A percentile compares a stretch with the other conserved stretches of the same genome.
phyloP scores from a whole-genome alignment of 1,140 invertebrate genomes.

The Episyrphus balteatus region DNA sequence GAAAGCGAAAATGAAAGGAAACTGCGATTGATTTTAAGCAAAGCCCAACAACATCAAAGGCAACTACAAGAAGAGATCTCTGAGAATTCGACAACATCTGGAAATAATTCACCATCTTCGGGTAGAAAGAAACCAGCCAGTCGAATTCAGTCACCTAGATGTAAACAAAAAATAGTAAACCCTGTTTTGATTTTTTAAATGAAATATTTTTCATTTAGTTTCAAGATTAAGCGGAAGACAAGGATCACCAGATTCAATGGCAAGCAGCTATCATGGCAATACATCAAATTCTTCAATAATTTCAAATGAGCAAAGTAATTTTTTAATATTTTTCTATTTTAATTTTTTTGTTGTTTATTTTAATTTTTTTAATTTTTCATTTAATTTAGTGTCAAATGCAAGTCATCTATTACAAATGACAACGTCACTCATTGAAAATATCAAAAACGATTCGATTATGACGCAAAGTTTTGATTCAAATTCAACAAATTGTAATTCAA shows the following conservation, averaged over 20 bases:
- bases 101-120: conserved; percentile 32
- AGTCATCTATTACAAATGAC: conserved; percentile 46
- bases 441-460: conserved; percentile 44
- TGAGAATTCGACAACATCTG: conserved; percentile 30
- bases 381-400: conserved; percentile 15
- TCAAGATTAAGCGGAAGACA: conserved; percentile 39
- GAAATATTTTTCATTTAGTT: conserved; percentile 22
- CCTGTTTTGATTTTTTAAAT: background rate
- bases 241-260: conserved; percentile 60
- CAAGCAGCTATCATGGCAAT: conserved; percentile 51
- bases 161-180: too few relatives aligned
- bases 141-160: conserved; percentile 34
- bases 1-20: conserved; percentile 80
- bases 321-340: conserved; percentile 14
- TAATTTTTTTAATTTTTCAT: too few relatives aligned
- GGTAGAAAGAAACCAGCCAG: conserved; percentile 29
- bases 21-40: conserved; percentile 69
- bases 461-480: conserved; percentile 50
- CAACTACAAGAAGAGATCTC: conserved; percentile 57
- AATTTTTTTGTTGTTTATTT: too few relatives aligned
- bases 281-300: conserved; percentile 7
- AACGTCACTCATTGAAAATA: conserved; percentile 34
- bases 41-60: conserved; percentile 81
- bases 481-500: conserved; percentile 34
- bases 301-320: conserved; percentile 18